phyloP scores from a whole-genome alignment of 2,113 vertebrate species.

The Scortum barcoo region DNA sequence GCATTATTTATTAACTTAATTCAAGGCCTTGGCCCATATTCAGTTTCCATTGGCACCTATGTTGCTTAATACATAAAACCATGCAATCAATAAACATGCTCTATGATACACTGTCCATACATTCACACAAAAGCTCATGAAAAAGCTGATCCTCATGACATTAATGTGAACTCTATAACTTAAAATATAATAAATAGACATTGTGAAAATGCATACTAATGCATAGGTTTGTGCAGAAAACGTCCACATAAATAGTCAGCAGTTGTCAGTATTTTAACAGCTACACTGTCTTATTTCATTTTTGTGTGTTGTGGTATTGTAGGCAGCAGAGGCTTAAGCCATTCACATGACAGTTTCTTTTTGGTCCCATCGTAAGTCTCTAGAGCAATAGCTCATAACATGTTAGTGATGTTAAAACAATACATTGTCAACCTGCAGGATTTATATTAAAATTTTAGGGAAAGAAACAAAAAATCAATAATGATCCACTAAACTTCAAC shows the following conservation, averaged over 20 bases:
- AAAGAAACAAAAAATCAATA: not conserved
- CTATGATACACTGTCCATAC: conserved; percentile 37
- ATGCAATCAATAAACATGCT: conserved; percentile 66
- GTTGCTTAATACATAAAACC: conserved; percentile 53
- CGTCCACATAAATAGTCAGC: conserved; percentile 53
- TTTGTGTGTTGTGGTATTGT: conserved; percentile 38
- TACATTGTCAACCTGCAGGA: conserved; percentile 26
- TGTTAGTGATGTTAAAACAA: not conserved
- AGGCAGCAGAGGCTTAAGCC: conserved; percentile 59
- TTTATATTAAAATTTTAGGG: not conserved
- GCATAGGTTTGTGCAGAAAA: conserved; percentile 68
- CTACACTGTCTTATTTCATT: conserved; percentile 21
- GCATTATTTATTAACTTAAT: conserved; percentile 43
- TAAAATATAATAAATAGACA: conserved; percentile 68
- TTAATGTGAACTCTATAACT: conserved; percentile 48
- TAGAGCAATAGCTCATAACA: conserved; percentile 16
- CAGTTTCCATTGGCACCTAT: conserved; percentile 37
- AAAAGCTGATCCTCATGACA: conserved; percentile 16
- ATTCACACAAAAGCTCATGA: conserved; percentile 37
- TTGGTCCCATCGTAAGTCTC: conserved; percentile 69
- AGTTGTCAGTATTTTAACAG: conserved; percentile 43
- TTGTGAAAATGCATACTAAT: conserved; percentile 53
- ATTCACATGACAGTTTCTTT: conserved; percentile 39
- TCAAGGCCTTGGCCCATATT: conserved; percentile 25
- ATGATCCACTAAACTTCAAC: conserved; percentile 16